Conservation (phyloP, 2,888 invertebrate genomes). For the Thumatha senex region DNA sequence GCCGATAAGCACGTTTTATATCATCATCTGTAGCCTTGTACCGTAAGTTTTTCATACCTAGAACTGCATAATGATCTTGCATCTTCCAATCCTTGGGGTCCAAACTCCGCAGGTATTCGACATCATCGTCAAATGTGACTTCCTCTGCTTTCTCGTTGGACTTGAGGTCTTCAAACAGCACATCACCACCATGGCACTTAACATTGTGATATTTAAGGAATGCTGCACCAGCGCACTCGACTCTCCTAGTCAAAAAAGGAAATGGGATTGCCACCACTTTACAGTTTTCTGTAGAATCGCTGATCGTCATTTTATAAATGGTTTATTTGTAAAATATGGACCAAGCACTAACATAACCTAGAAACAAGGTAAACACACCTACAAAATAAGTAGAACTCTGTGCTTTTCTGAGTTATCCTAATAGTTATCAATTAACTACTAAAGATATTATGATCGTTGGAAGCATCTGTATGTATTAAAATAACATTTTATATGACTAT, state of each 20-base stretch:
- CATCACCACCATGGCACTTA: conserved; percentile 77
- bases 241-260: conserved; percentile 62
- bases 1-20: conserved; percentile 96
- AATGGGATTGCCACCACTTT: conserved; percentile 64
- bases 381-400: conserved; percentile 21
- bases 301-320: conserved; percentile 70
- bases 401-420: conserved; percentile 14
- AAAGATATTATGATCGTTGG: conserved; percentile 15
- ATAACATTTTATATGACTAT: conserved; percentile 45
- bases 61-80: conserved; percentile 98
- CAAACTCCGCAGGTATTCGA: conserved; percentile 92
- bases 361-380: conserved; percentile 51
- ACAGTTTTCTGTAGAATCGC: conserved; percentile 52
- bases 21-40: conserved; percentile 95
- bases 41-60: conserved; percentile 93
- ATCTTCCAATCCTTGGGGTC: conserved; percentile 99
- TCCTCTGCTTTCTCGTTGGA: conserved; percentile 73
- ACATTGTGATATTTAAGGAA: conserved; percentile 78
- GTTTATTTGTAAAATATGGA: conserved; percentile 59
- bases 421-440: conserved; percentile 17
- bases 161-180: conserved; percentile 65
- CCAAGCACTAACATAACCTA: conserved; percentile 76
- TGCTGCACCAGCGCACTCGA: conserved; percentile 80
- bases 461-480: conserved; percentile 29
- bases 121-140: conserved; percentile 86